phyloP scores from a whole-genome alignment of 92 coral and sea anemone species.

The Palythoa grandis region DNA sequence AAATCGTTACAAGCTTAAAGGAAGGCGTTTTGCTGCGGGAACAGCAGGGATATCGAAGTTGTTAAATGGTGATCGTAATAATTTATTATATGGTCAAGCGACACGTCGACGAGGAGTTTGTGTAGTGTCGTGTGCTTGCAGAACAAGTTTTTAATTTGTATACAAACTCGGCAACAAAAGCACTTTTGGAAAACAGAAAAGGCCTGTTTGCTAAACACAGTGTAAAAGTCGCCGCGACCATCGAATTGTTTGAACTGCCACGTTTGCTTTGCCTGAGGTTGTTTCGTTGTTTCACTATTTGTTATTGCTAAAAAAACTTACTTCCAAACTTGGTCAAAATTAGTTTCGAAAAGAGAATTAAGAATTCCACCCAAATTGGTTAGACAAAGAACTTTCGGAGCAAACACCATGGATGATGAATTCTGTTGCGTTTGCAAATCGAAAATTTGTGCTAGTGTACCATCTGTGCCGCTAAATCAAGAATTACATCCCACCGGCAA shows the following conservation, averaged over 20 bases:
- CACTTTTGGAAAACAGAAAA: constrained; percentile 12
- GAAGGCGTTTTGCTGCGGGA: not conserved
- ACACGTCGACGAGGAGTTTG: not conserved
- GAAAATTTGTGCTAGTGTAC: not conserved
- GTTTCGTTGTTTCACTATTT: not conserved
- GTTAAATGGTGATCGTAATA: too few relatives aligned
- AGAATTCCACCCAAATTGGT: not conserved
- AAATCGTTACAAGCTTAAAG: constrained; percentile 6
- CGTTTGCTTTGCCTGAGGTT: not conserved
- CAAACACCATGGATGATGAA: not conserved
- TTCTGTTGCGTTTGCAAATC: constrained; percentile 31
- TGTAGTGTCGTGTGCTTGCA: not conserved
- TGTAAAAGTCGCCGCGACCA: not conserved
- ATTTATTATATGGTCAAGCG: not conserved
- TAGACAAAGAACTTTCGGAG: not conserved
- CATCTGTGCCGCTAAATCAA: not conserved
- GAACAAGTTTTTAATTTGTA: not conserved
- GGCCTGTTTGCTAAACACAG: not conserved
- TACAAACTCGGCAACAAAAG: not conserved
- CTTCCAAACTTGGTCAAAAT: constrained; percentile 37
- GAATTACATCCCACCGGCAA: not conserved
- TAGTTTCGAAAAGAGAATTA: not conserved
- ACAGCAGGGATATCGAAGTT: not conserved
- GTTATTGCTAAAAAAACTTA: constrained; percentile 8
- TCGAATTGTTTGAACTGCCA: constrained; percentile 2